A percentile compares a stretch with the other conserved stretches of the same genome.
These are phyloP conservation scores for Philaethria dido DNA, from an alignment of 2,888 invertebrate species.

Conservation along the genomic window DNA sequence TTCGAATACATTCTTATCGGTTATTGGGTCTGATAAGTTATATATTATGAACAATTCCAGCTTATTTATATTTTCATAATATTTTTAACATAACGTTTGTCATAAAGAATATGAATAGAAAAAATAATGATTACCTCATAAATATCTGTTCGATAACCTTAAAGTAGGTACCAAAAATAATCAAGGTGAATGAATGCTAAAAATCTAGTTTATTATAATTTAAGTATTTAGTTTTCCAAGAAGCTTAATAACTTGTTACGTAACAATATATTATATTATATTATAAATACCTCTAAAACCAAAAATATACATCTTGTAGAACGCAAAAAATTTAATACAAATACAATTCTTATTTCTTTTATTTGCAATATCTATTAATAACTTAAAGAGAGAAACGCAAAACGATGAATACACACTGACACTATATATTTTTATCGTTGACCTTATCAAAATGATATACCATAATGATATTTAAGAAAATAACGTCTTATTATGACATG, in stretches of 20 bases:
- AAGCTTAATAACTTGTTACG: neutral
- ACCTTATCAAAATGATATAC: constrained; percentile 2
- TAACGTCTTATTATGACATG: neutral
- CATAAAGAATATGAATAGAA: neutral
- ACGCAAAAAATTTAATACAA: neutral
- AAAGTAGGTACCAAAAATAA: neutral
- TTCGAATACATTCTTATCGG: constrained; percentile 22
- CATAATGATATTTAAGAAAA: neutral
- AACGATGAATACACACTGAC: neutral
- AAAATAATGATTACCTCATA: neutral
- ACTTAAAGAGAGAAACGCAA: neutral
- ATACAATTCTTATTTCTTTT: neutral
- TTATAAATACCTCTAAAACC: neutral
- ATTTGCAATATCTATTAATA: neutral
- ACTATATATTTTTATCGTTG: neutral
- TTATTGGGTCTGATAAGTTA: constrained; percentile 14
- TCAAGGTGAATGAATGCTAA: neutral
- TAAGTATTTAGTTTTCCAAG: neutral
- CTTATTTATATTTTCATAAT: neutral
- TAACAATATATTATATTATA: neutral
- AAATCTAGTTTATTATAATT: neutral
- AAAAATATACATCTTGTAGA: neutral
- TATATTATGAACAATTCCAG: neutral
- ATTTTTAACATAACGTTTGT: neutral
- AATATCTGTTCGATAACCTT: neutral